Base-by-base conservation (phyloP, 2,113 vertebrate genomes). In the Microcebus jonahi region DNA sequence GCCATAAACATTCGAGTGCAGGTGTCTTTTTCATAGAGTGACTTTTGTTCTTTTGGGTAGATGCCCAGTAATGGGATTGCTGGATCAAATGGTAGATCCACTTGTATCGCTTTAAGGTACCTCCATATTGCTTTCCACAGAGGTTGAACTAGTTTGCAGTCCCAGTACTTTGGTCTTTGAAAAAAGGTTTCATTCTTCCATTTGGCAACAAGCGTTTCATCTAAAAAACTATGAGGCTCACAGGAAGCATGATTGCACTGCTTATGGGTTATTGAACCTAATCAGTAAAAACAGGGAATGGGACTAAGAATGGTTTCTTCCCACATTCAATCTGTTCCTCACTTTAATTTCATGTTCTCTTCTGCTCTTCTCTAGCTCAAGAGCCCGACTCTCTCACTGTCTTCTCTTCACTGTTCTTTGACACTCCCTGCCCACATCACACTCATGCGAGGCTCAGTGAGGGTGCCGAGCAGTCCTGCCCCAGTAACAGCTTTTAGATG, bases 201-300 rank as follows among this genome's bases (percentile, higher is more conserved):
- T 89, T 81, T 68, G 0, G n/a, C 92, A 94, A 98, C 91, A 98
- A 96, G 97, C 90, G 57, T 96, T 97, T 97, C 85, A 96, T 57
- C 91, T 95, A 75, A 98, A 96, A 97, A 96, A 96, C 42, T 75
- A 82, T 42, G 94, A 93, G 94, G 53, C 96, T 98, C 83, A 34
- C 79, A 94, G 68, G 29, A 97, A 96, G 55, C 75, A 53, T 61
- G 73, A 93, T 0, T 87, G 93, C 42, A 2, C 92, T 87, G 94
- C 80, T 96, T 90, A 96, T 75, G 77, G 82, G 89, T 90, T 97
- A 96, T 93, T n/a, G 0, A 98, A 97, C 73, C 94, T 39, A 71
- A 97, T 94, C 29, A 27, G 88, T 45, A 91, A 96, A 95, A 11
- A 88, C 12, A 27, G 96, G 20, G 63, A 95, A 42, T 34, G 88